These are phyloP conservation scores for Atrichornis clamosus DNA, from an alignment of 2,113 vertebrate genomes.

Conservation along the genomic window DNA sequence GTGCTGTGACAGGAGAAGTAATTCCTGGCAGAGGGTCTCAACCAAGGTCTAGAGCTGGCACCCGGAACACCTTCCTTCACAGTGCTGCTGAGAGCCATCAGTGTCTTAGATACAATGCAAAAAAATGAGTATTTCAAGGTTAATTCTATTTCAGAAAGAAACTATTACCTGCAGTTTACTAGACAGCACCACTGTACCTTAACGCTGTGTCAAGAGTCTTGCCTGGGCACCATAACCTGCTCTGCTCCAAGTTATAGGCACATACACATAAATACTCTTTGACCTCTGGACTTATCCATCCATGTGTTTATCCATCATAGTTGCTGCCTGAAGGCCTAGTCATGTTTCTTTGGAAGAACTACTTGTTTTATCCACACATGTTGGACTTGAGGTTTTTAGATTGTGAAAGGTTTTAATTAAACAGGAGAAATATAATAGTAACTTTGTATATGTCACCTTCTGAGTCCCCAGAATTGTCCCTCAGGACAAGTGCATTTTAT, in stretches of 20 bases:
- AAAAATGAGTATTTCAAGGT: neutral
- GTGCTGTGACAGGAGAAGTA: neutral
- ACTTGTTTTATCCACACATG: neutral
- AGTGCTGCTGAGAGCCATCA: neutral
- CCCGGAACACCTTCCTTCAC: neutral
- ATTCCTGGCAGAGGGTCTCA: neutral
- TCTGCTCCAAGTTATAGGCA: neutral
- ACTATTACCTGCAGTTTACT: too few species aligned
- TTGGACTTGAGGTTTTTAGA: neutral
- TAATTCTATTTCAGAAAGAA: neutral
- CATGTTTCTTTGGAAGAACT: neutral
- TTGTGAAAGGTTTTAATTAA: neutral
- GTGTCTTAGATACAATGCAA: neutral
- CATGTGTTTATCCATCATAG: neutral
- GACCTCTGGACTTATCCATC: neutral
- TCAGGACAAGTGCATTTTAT: neutral
- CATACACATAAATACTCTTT: accelerated
- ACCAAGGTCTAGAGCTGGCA: neutral
- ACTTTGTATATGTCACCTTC: neutral
- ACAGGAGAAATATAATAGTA: neutral
- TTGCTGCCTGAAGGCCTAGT: neutral
- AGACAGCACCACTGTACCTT: neutral
- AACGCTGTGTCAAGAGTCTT: neutral
- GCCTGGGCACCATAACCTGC: neutral
- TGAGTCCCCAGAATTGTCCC: neutral